Base-by-base conservation (phyloP, 1,140 invertebrate species). In the Micrasema minimum region DNA sequence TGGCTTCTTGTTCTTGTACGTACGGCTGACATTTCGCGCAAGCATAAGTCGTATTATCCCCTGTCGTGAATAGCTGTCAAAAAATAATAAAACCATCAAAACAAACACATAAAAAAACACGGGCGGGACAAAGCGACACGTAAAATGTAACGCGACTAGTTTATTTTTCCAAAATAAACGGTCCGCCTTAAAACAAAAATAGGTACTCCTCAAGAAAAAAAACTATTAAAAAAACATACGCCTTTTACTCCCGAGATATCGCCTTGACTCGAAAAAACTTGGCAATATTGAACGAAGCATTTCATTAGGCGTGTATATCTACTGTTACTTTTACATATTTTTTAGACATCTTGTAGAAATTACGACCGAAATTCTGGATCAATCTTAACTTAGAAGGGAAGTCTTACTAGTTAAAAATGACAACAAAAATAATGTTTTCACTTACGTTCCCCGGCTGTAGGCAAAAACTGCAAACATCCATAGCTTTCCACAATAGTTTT, bases 21-120 rank as follows among this genome's bases (percentile, higher is more conserved):
- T 69, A 73, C 14, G 72, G 61, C 35, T 73, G 59, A 62, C 66
- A 73, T 31, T 72, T 72, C 4, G 37, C 22, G 53, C 71, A 72
- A 16, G 62, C 61, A 48, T 65, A 57, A 2, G 66, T 59, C 26
- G 53, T 31, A 48, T 22, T 69, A 18, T 69, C 66, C 14, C 66
- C 51, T 12, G 53, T 69, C 26, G 66, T 51, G 48, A 69, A 69
- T 46, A 69, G 41, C 66, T 69, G 66, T 69, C 66, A 69, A 69
- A 69, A 69, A 57, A 69, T 22, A 38, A 69, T 9, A 37, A 48
- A 53, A 59, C 66, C 59, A 38, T 31, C 38, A 2, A 50, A 37
- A 50, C 16, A 35, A 38, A 12, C 31, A 51, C n/a, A n/a, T n/a
- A 50, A n/a, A 66, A 51, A 64, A 11, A 51, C 35, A 48, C n/a